A percentile compares a stretch with the other conserved stretches of the same genome.
Conservation (phyloP, 2,113 vertebrate species). For the Nymphicus hollandicus region DNA sequence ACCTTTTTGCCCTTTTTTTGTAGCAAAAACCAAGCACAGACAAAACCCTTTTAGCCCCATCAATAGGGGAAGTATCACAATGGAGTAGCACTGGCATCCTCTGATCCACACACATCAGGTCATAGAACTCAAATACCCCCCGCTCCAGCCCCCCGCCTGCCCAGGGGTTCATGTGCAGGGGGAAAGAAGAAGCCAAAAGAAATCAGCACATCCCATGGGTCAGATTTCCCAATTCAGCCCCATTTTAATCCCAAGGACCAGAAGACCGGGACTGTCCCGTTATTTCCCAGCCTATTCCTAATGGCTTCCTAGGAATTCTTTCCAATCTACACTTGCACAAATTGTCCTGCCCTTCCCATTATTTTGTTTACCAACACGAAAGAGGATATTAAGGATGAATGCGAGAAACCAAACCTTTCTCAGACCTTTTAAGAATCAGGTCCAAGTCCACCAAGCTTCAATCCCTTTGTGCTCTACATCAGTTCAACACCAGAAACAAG, state of each 20-base stretch:
- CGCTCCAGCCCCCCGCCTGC: neutral
- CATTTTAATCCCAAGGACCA: neutral
- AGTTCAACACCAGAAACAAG: neutral
- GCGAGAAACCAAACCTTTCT: neutral
- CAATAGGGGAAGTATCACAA: accelerated
- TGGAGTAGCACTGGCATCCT: neutral
- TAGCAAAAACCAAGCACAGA: neutral
- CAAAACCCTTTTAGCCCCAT: neutral
- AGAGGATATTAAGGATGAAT: neutral
- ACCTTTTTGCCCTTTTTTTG: neutral
- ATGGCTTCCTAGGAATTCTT: neutral
- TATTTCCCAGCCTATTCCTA: neutral
- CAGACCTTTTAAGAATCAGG: neutral
- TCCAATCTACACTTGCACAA: too few relatives aligned
- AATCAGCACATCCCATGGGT: accelerated
- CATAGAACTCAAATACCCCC: neutral
- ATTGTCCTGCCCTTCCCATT: neutral
- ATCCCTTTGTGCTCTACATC: neutral
- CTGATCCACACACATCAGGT: neutral
- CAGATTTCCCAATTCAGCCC: neutral
- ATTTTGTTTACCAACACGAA: neutral
- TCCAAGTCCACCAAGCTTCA: neutral
- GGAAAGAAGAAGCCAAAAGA: neutral
- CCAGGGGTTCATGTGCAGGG: accelerated
- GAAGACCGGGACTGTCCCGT: accelerated